Conservation (phyloP, 2,113 vertebrate genomes). For the Muntiacus muntjak region DNA sequence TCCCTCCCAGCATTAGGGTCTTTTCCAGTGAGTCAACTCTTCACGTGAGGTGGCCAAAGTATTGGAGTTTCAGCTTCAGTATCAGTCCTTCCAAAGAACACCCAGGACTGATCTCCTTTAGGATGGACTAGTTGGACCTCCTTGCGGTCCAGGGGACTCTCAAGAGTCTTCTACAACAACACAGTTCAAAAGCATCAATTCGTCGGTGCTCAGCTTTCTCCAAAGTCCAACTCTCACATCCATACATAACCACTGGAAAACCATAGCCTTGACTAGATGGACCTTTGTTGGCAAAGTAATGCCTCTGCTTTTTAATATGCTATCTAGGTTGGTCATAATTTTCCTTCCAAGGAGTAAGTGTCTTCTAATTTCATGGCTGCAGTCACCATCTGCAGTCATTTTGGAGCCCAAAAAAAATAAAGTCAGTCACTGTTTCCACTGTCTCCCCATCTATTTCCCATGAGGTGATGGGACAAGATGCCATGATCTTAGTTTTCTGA, state of each 20-base stretch:
- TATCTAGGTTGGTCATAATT: not conserved
- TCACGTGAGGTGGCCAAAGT: too few relatives aligned
- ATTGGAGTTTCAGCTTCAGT: too few relatives aligned
- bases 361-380: not conserved
- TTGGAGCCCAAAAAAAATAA: rapidly evolving
- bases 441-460: too few relatives aligned
- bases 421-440: not conserved
- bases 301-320: not conserved
- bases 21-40: too few relatives aligned
- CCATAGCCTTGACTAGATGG: not conserved
- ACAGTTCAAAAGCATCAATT: not conserved
- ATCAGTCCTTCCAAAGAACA: too few relatives aligned
- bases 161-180: too few relatives aligned
- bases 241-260: not conserved
- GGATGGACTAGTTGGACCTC: too few relatives aligned
- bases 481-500: too few relatives aligned
- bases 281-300: not conserved
- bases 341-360: not conserved
- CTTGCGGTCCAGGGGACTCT: too few relatives aligned
- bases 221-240: not conserved
- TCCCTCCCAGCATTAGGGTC: not conserved
- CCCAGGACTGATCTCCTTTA: too few relatives aligned
- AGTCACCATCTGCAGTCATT: not conserved
- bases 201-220: not conserved
- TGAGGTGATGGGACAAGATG: too few relatives aligned